Conservation (phyloP, 2,113 vertebrate genomes). For the Nesoenas mayeri region DNA sequence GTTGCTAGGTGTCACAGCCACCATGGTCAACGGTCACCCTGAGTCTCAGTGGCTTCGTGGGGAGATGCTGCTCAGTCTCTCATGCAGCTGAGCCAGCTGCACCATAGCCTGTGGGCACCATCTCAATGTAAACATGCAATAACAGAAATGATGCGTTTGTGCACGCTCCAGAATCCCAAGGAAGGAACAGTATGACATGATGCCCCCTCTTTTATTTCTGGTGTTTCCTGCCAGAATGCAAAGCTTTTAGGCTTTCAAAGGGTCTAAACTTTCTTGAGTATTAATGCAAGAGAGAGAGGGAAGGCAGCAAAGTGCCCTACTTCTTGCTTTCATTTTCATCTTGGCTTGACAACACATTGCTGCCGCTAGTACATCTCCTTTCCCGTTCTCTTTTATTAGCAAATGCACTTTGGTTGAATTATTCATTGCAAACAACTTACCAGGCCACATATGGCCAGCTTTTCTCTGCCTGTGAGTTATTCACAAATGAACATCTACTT, state of each 20-base stretch:
- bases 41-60: fast-evolving
- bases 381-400: neutral
- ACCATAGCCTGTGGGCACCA: neutral
- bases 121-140: neutral
- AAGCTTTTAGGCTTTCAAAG: neutral
- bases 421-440: slow-evolving; percentile 20
- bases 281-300: neutral
- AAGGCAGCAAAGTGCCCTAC: slow-evolving; percentile 19
- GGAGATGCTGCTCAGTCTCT: neutral
- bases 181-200: fast-evolving
- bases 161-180: neutral
- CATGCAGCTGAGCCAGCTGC: fast-evolving
- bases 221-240: neutral
- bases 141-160: neutral
- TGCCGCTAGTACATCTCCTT: neutral
- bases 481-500: neutral
- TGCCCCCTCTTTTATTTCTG: neutral
- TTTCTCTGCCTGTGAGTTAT: neutral
- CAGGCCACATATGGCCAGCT: neutral
- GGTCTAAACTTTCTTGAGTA: neutral
- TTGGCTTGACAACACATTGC: neutral
- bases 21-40: fast-evolving
- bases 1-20: neutral
- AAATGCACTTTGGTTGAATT: slow-evolving; percentile 51
- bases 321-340: slow-evolving; percentile 12